These are phyloP conservation scores for Microctonus brassicae DNA, from an alignment of 2,888 invertebrate species.

Conservation along the genomic window DNA sequence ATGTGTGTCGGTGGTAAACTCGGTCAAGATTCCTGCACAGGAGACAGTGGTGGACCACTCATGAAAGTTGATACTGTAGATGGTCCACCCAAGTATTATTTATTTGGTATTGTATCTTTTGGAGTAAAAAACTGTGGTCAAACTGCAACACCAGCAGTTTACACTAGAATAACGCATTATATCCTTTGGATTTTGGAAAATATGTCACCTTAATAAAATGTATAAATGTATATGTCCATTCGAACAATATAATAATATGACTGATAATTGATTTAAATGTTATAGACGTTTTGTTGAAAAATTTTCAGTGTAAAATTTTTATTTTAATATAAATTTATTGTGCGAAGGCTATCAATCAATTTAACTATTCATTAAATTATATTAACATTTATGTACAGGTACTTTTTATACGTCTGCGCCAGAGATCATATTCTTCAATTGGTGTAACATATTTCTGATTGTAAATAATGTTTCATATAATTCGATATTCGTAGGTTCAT, in stretches of 20 bases:
- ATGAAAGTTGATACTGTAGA: slow-evolving; percentile 68
- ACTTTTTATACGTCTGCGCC: too few relatives aligned
- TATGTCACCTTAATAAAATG: slow-evolving; percentile 61
- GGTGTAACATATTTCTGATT: too few relatives aligned
- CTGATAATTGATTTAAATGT: not conserved
- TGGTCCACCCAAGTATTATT: slow-evolving; percentile 72
- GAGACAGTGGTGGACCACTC: slow-evolving; percentile 76
- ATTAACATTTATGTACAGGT: too few relatives aligned
- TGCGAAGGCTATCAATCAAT: too few relatives aligned
- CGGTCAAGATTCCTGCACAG: slow-evolving; percentile 75
- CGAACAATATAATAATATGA: not conserved
- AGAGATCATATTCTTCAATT: too few relatives aligned
- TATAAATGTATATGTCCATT: not conserved
- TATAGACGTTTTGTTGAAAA: not conserved
- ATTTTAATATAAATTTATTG: too few relatives aligned
- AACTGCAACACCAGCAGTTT: slow-evolving; percentile 78
- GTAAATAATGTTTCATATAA: too few relatives aligned
- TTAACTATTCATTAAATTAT: too few relatives aligned
- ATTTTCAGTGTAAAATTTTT: slow-evolving; percentile 1
- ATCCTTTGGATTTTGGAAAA: slow-evolving; percentile 77
- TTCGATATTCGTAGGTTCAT: too few relatives aligned
- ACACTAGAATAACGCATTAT: slow-evolving; percentile 76
- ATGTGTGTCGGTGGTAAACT: slow-evolving; percentile 74
- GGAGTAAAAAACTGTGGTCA: slow-evolving; percentile 73
- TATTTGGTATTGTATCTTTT: slow-evolving; percentile 77